Evolutionary conservation across 2,797 vertebrate species (phyloP), one percentile per base, ranked within the genome.

Genomic region (Trematocara caparti): DNA sequence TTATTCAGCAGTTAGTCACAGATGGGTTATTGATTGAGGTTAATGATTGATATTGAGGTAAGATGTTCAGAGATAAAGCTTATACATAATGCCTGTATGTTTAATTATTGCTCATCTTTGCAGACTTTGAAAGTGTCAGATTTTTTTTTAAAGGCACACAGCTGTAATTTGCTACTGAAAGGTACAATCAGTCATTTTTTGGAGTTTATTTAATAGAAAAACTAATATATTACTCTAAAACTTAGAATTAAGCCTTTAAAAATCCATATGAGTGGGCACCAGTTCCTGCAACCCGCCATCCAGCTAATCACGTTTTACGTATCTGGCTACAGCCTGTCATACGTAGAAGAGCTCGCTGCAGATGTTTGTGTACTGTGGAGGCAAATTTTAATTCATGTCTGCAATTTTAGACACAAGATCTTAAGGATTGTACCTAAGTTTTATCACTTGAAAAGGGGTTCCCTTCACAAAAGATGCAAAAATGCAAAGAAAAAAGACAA

Each of bases 231-330:
- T 59, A 36, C 8, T 32, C 27, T 32, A 2, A 57, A 57, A 57
- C 53, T 57, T 34, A 34, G 51, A 53, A 53, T 55, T 1, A 55
- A 55, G 14, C 51, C 24, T 30, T 30, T 55, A 59, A 36, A 59
- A 36, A 19, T 59, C 2, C 17, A 4, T 34, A 34, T 59, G 32
- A 19, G 17, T 59, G 32, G 4, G 32, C 17, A 59, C 17, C 32
- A 36, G 17, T 36, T 59, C 32, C 32, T 57, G 53, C 53, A 57
- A 57, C 8, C 3, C 1, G 0, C 9, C 27, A 57, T 57, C 53
- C 53, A 32, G 55, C 30, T 36, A n/a, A 59, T 59, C 32, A 36
- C 0, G 0, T 3, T 59, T 36, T 59, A 59, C 2, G 0, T 34
- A 34, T 59, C 8, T 59, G 15, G 6, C 55, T 34, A 59, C 6